A percentile compares a stretch with the other conserved stretches of the same genome.
Evolutionary conservation across 2,113 vertebrate species (phyloP).

Genomic region (Onychostruthus taczanowskii): DNA sequence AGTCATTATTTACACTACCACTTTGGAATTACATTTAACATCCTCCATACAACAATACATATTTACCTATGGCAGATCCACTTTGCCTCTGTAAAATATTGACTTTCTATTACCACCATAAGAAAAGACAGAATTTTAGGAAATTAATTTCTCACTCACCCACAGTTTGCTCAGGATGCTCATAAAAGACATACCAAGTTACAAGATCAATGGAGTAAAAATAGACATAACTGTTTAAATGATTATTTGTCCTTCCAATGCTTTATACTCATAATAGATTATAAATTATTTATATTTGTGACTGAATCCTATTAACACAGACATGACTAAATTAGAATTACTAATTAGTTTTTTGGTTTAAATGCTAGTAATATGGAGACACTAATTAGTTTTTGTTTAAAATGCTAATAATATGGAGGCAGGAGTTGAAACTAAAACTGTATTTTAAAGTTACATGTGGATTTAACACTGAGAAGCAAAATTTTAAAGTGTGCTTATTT

Average conservation of each 20-base stretch:
- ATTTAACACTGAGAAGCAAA: neutral
- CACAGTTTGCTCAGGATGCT: neutral
- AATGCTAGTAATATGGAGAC: constrained; percentile 39
- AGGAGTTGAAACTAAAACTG: neutral
- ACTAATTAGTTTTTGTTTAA: constrained; percentile 30
- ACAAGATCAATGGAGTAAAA: constrained; percentile 1
- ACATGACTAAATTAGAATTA: constrained; percentile 67
- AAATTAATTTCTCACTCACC: neutral
- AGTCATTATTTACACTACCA: neutral
- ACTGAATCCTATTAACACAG: constrained; percentile 66
- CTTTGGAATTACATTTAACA: neutral
- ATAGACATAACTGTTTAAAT: neutral
- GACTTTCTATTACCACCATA: neutral
- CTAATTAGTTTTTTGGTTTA: constrained; percentile 47
- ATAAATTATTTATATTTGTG: constrained; percentile 17
- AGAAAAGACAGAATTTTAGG: neutral
- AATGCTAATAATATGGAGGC: constrained; percentile 36
- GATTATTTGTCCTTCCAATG: neutral
- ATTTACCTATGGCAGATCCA: neutral
- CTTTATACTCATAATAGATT: neutral
- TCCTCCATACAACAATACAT: neutral
- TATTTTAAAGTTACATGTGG: neutral
- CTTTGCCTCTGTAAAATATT: neutral
- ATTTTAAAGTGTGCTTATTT: neutral
- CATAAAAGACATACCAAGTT: neutral